phyloP scores from a whole-genome alignment of 2,888 invertebrate species.

The Hyles lineata region DNA sequence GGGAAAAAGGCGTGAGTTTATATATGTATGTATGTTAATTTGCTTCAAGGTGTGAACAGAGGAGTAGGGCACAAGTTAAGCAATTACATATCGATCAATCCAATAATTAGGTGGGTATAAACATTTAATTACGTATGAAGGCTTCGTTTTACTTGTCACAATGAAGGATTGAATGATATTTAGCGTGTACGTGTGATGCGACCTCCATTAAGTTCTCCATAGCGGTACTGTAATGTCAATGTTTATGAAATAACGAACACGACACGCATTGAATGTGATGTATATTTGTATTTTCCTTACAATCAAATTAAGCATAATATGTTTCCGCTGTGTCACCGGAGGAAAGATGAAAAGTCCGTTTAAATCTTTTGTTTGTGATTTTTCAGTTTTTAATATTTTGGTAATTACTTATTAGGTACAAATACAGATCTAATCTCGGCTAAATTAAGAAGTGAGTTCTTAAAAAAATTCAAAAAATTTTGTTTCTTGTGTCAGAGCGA shows the following conservation, averaged over 20 bases:
- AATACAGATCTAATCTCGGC: too few relatives aligned
- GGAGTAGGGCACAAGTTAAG: background rate
- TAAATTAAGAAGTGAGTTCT: too few relatives aligned
- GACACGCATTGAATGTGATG: conserved; percentile 24
- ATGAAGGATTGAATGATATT: conserved; percentile 26
- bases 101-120: background rate
- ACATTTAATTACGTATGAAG: background rate
- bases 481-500: too few relatives aligned
- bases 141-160: conserved; percentile 9
- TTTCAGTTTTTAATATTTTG: too few relatives aligned
- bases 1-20: too few relatives aligned
- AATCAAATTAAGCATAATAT: conserved; percentile 2
- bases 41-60: background rate
- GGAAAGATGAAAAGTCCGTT: too few relatives aligned
- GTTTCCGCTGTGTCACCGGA: background rate
- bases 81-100: background rate
- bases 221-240: conserved; percentile 61
- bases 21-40: too few relatives aligned
- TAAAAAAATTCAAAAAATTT: too few relatives aligned
- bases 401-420: too few relatives aligned
- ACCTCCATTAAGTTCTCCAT: conserved; percentile 62
- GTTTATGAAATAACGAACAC: conserved; percentile 48
- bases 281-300: conserved; percentile 20
- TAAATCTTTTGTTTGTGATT: too few relatives aligned
- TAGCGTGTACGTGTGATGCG: conserved; percentile 41